Conservation (phyloP, 2,888 invertebrate genomes). For the Leptinotarsa tumamoca region DNA sequence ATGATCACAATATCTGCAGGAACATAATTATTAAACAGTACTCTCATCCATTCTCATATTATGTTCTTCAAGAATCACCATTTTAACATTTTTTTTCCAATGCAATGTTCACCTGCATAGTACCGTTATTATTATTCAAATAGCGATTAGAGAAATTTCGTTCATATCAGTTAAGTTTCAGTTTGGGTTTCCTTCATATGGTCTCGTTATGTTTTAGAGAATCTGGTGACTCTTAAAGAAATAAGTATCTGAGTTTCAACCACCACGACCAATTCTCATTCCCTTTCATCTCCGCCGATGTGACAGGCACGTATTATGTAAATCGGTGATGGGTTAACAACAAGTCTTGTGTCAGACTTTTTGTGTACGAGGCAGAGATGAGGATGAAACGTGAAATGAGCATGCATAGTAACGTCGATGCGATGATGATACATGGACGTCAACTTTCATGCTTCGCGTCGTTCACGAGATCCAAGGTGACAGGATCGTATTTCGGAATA, state of each 20-base stretch:
- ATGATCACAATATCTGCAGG: too few relatives aligned
- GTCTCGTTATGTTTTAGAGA: too few relatives aligned
- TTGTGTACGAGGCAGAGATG: conserved; percentile 26
- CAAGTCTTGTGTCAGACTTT: conserved; percentile 28
- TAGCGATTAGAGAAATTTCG: too few relatives aligned
- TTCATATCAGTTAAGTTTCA: too few relatives aligned
- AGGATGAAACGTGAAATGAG: conserved; percentile 20
- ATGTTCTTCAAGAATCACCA: too few relatives aligned
- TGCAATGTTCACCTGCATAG: too few relatives aligned
- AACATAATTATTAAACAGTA: too few relatives aligned
- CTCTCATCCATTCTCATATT: too few relatives aligned
- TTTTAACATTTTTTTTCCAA: too few relatives aligned
- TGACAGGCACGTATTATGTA: conserved; percentile 31
- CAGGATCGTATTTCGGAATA: conserved; percentile 15
- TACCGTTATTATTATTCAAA: too few relatives aligned
- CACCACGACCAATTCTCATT: neutral
- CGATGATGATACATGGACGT: conserved; percentile 7
- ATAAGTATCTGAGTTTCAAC: neutral
- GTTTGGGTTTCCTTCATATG: neutral
- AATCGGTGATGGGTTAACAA: conserved; percentile 36
- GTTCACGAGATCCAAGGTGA: neutral
- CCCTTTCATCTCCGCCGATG: conserved; percentile 17
- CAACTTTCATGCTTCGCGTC: conserved; percentile 11
- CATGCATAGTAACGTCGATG: conserved; percentile 18
- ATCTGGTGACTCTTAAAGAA: neutral